Conservation (phyloP, 2,888 invertebrate species). For the Mantis religiosa region DNA sequence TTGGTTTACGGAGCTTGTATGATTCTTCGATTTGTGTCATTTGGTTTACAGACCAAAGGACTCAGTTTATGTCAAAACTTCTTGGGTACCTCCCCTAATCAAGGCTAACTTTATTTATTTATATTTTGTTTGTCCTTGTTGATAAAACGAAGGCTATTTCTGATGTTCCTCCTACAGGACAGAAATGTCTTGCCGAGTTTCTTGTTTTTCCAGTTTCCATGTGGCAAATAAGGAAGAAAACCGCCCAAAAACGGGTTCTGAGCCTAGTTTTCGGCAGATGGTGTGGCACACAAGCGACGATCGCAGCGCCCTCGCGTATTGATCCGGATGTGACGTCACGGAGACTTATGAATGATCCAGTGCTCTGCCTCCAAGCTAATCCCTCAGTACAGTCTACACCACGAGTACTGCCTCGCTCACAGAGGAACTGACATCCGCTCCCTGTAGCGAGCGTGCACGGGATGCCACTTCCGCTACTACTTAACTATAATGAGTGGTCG, state of each 20-base stretch:
- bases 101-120: too few species aligned
- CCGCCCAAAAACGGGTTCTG: background rate
- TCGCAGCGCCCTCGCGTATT: constrained; percentile 30
- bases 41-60: too few species aligned
- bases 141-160: too few species aligned
- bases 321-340: constrained; percentile 34
- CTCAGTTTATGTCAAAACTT: too few species aligned
- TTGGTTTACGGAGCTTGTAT: too few species aligned
- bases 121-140: too few species aligned
- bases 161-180: background rate
- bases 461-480: too few species aligned
- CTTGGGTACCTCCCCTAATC: too few species aligned
- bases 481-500: too few species aligned
- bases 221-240: background rate
- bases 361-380: constrained; percentile 26
- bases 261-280: background rate
- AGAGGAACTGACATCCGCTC: background rate
- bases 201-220: background rate
- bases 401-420: background rate
- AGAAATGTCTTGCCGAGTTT: background rate
- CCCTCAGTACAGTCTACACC: background rate
- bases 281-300: background rate
- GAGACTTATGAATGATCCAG: constrained; percentile 34
- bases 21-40: too few species aligned
- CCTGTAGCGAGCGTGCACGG: background rate